Conservation (phyloP, 2,113 vertebrate species). For the Protobothrops flavoviridis region DNA sequence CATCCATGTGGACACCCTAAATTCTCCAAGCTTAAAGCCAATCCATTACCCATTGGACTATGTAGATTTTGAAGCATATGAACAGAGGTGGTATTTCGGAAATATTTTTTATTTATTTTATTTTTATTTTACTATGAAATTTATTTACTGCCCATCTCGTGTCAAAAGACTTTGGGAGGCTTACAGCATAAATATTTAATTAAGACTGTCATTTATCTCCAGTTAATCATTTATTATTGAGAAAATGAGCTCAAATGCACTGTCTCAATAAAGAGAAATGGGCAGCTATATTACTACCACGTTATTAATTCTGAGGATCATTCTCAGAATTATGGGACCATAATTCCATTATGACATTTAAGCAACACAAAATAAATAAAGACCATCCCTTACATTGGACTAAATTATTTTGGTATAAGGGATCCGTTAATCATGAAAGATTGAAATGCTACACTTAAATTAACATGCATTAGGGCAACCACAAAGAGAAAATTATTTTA, state of each 20-base stretch:
- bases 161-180: background rate
- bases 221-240: background rate
- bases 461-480: background rate
- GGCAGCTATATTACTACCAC: background rate
- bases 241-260: background rate
- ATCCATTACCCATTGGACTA: background rate
- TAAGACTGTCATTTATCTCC: background rate
- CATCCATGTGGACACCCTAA: background rate
- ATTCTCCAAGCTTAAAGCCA: background rate
- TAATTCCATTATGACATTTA: background rate
- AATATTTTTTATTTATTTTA: background rate
- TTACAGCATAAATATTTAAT: background rate
- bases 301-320: background rate
- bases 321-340: background rate
- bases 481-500: background rate
- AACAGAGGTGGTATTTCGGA: background rate
- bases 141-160: background rate
- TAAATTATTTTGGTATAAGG: background rate
- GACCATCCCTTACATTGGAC: background rate
- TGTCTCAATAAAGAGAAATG: background rate
- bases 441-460: background rate
- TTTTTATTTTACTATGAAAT: background rate
- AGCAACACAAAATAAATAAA: background rate
- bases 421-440: background rate
- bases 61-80: background rate